Conservation (phyloP, 2,113 vertebrate genomes). For the Poeciliopsis prolifica region DNA sequence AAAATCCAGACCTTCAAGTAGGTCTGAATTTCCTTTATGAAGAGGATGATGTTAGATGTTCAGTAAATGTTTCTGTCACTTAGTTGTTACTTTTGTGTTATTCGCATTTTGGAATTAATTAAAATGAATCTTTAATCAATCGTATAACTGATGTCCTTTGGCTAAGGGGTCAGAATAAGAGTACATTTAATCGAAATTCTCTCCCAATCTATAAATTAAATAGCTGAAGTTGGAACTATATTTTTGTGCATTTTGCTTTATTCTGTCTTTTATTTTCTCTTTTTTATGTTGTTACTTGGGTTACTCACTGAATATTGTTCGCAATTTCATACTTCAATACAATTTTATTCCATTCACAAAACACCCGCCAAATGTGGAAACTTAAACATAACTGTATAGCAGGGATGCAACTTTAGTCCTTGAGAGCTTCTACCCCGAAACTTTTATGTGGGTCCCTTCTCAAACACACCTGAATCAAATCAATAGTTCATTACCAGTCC, state of each 20-base stretch:
- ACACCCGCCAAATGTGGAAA: not conserved
- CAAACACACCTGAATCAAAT: not conserved
- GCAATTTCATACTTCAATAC: not conserved
- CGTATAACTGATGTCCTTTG: no score
- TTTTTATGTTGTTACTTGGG: not conserved
- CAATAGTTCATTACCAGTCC: not conserved
- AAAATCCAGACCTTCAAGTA: no score
- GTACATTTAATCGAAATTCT: no score
- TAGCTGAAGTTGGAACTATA: not conserved
- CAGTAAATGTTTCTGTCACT: no score
- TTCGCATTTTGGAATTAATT: no score
- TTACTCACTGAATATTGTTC: not conserved
- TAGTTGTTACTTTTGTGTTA: no score
- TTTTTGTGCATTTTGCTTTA: not conserved
- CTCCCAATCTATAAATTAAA: no score
- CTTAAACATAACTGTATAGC: not conserved
- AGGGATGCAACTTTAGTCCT: no score
- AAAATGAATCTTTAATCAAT: no score
- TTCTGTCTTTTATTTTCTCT: not conserved
- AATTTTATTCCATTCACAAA: not conserved
- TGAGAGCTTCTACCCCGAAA: not conserved
- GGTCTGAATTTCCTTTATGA: no score
- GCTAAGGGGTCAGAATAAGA: no score
- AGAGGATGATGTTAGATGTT: no score
- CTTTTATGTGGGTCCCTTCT: not conserved